A percentile compares a stretch with the other conserved stretches of the same genome.
These are phyloP conservation scores for Lysandra coridon DNA, from an alignment of 2,888 invertebrate species.

Conservation along the genomic window DNA sequence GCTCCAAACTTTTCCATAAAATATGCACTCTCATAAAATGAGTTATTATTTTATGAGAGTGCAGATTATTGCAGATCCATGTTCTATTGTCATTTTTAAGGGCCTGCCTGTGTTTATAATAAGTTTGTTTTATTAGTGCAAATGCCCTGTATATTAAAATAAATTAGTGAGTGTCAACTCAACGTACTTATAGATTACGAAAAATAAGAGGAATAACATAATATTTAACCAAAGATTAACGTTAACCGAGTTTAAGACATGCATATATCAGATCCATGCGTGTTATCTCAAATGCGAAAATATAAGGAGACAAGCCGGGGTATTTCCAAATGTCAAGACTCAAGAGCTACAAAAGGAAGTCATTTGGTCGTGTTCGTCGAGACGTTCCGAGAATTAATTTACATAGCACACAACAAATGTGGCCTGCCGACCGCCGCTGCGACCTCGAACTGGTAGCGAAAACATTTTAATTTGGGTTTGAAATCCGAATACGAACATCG, in stretches of 20 bases:
- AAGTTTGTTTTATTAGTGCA: too few relatives aligned
- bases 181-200: too few relatives aligned
- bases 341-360: conserved; percentile 57
- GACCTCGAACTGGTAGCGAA: conserved; percentile 30
- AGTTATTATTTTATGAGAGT: too few relatives aligned
- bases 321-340: conserved; percentile 59
- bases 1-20: too few relatives aligned
- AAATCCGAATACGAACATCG: neutral
- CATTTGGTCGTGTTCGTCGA: conserved; percentile 48
- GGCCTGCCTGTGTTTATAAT: too few relatives aligned
- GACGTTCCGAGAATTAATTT: conserved; percentile 70
- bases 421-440: conserved; percentile 41
- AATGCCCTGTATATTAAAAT: too few relatives aligned
- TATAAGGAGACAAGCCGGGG: conserved; percentile 43
- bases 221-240: neutral
- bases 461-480: neutral
- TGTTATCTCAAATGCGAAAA: neutral
- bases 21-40: too few relatives aligned
- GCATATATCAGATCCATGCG: neutral
- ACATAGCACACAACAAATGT: conserved; percentile 65
- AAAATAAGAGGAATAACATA: too few relatives aligned
- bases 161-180: too few relatives aligned
- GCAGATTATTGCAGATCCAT: too few relatives aligned
- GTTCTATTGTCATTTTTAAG: too few relatives aligned
- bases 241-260: neutral